phyloP scores from a whole-genome alignment of 1,140 invertebrate species.

The Littorina saxatilis region DNA sequence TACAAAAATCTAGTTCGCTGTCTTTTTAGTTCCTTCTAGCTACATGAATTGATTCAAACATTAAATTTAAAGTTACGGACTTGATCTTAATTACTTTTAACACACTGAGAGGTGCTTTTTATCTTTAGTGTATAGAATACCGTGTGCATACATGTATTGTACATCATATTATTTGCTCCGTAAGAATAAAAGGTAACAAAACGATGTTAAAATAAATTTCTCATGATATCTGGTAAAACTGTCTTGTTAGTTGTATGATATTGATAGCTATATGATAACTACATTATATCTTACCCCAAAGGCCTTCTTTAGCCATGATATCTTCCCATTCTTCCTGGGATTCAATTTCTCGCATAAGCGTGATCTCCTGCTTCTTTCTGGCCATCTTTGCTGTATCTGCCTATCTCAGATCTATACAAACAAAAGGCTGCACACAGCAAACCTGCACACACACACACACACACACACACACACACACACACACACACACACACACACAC shows the following conservation, averaged over 20 bases:
- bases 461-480: neutral
- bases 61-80: too few relatives aligned
- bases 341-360: constrained; percentile 74
- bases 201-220: too few relatives aligned
- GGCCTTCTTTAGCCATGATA: constrained; percentile 85
- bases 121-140: neutral
- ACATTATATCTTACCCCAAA: constrained; percentile 88
- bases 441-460: neutral
- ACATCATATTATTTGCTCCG: too few relatives aligned
- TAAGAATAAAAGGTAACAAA: too few relatives aligned
- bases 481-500: neutral
- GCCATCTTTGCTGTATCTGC: constrained; percentile 64
- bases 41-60: too few relatives aligned
- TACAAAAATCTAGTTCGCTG: too few relatives aligned
- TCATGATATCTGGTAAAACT: too few relatives aligned
- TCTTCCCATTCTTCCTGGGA: constrained; percentile 93
- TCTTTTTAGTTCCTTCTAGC: too few relatives aligned
- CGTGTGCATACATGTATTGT: neutral
- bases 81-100: too few relatives aligned
- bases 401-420: neutral
- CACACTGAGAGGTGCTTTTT: too few relatives aligned
- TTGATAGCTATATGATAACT: too few relatives aligned
- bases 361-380: constrained; percentile 72
- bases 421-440: neutral
- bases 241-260: too few relatives aligned